These are phyloP conservation scores for Xenotilapia leptura DNA, from an alignment of 2,113 vertebrate genomes.

Conservation along the genomic window DNA sequence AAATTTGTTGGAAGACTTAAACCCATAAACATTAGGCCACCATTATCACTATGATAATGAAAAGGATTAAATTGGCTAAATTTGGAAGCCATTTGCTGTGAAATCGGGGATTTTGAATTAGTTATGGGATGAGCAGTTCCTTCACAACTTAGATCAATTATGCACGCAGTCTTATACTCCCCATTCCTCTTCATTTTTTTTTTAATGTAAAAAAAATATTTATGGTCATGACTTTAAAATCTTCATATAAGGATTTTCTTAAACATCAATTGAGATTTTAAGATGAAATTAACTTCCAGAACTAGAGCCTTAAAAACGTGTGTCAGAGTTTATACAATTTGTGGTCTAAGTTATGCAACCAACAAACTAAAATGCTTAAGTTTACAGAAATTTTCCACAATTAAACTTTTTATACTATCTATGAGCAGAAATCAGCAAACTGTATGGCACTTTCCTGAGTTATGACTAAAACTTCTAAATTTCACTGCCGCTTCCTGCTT, in stretches of 20 bases:
- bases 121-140: neutral
- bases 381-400: neutral
- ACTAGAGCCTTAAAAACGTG: neutral
- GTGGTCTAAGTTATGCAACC: neutral
- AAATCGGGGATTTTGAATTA: neutral
- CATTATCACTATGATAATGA: neutral
- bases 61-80: neutral
- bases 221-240: neutral
- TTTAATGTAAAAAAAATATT: accelerated
- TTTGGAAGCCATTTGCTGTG: neutral
- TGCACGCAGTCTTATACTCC: neutral
- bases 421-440: neutral
- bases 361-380: neutral
- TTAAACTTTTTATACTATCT: neutral
- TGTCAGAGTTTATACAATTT: neutral
- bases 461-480: neutral
- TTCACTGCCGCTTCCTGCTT: neutral
- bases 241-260: neutral
- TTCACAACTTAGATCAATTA: neutral
- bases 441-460: neutral
- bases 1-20: neutral
- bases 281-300: neutral
- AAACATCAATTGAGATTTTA: neutral
- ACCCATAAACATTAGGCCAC: neutral
- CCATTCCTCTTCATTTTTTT: neutral